Conservation (phyloP, 2,113 vertebrate species). For the Micronycteris hirsuta region DNA sequence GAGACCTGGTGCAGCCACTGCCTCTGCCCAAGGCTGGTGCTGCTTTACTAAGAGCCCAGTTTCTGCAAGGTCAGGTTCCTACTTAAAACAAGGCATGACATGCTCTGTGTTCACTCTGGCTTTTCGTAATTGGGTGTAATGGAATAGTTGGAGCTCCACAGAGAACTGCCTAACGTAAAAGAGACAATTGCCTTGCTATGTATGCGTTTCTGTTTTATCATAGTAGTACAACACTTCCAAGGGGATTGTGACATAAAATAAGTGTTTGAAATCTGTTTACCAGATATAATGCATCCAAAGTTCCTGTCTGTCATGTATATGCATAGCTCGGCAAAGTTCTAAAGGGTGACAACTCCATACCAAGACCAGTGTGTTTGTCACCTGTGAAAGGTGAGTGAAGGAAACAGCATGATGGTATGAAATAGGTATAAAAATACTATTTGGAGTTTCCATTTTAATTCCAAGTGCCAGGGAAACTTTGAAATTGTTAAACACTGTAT, state of each 20-base stretch:
- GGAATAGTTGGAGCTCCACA: neutral
- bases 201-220: constrained; percentile 21
- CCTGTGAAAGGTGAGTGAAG: constrained; percentile 6
- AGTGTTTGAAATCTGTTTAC: constrained; percentile 34
- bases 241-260: constrained; percentile 1
- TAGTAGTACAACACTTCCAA: neutral
- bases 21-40: neutral
- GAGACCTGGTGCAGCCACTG: neutral
- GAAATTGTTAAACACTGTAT: neutral
- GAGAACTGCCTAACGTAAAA: neutral
- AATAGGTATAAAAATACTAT: neutral
- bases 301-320: neutral
- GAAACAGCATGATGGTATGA: neutral
- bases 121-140: neutral
- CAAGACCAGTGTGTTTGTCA: neutral
- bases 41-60: neutral
- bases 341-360: neutral
- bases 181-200: neutral
- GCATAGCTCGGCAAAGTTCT: neutral
- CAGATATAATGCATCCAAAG: neutral
- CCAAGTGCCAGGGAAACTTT: neutral
- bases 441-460: neutral
- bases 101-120: neutral
- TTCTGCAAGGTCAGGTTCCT: neutral
- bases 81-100: neutral